Evolutionary conservation across 2,797 vertebrate species (phyloP).

Genomic region (Aulostomus chinensis): DNA sequence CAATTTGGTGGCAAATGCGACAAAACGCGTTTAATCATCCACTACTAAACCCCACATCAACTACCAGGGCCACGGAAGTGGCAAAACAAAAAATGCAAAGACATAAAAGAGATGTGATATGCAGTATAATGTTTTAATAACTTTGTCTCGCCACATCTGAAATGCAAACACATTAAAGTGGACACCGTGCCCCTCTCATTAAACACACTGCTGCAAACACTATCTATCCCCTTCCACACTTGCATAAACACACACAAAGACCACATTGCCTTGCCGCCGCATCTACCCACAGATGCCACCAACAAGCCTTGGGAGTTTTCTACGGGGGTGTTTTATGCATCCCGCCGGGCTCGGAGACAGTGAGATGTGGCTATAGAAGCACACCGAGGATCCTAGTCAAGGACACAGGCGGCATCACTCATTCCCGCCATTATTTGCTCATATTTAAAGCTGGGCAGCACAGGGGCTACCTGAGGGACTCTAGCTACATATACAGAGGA

Average conservation of each 20-base stretch:
- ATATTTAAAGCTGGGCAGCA: conserved; percentile 73
- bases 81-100: conserved; percentile 44
- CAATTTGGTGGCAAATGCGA: conserved; percentile 28
- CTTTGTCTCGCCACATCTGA: conserved; percentile 56
- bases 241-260: conserved; percentile 57
- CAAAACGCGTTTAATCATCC: conserved; percentile 37
- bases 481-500: conserved; percentile 56
- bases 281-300: conserved; percentile 62
- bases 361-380: conserved; percentile 73
- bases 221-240: conserved; percentile 35
- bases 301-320: conserved; percentile 69
- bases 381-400: conserved; percentile 78
- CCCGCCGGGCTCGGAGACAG: conserved; percentile 64
- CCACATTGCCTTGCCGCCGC: conserved; percentile 51
- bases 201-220: conserved; percentile 60
- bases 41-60: conserved; percentile 24
- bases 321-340: conserved; percentile 66
- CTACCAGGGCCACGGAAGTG: conserved; percentile 22
- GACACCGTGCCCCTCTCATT: conserved; percentile 60
- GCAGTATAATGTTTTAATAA: conserved; percentile 56
- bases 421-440: conserved; percentile 75
- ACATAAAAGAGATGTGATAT: conserved; percentile 56
- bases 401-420: conserved; percentile 79
- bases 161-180: conserved; percentile 67
- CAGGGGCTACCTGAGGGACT: conserved; percentile 67